Evolutionary conservation across 2,888 invertebrate species (phyloP).

Genomic region (Trichopoda pennipes): DNA sequence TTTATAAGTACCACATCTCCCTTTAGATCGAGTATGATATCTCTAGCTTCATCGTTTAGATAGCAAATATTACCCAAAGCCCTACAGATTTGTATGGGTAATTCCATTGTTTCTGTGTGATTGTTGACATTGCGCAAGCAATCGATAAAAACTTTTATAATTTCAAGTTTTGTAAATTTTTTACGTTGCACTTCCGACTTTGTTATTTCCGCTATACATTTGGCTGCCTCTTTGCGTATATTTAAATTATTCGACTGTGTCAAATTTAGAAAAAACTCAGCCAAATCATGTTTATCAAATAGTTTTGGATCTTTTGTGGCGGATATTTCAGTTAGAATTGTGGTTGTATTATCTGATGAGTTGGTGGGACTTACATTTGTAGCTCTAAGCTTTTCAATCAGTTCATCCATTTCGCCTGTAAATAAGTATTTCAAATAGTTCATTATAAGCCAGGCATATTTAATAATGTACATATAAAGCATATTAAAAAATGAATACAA

Average conservation of each 20-base stretch:
- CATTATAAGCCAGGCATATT: too few relatives aligned
- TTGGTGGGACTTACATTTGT: conserved; percentile 74
- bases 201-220: conserved; percentile 90
- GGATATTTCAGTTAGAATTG: conserved; percentile 77
- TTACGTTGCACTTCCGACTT: conserved; percentile 89
- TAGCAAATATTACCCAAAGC: conserved; percentile 94
- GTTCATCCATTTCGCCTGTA: conserved; percentile 80
- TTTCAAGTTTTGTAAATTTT: conserved; percentile 84
- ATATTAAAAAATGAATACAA: too few relatives aligned
- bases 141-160: conserved; percentile 84
- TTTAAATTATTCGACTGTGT: conserved; percentile 79
- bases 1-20: conserved; percentile 82
- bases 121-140: conserved; percentile 80
- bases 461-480: too few relatives aligned
- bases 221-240: conserved; percentile 84
- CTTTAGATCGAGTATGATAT: conserved; percentile 81
- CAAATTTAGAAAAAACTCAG: conserved; percentile 77
- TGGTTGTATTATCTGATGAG: conserved; percentile 72
- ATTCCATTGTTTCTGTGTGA: conserved; percentile 80
- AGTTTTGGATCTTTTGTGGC: conserved; percentile 79
- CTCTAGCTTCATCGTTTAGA: conserved; percentile 88
- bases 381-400: conserved; percentile 78
- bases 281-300: conserved; percentile 79
- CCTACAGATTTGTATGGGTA: conserved; percentile 88
- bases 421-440: too few relatives aligned